Percentiles rank a stretch among this genome's conserved stretches.
phyloP scores from a whole-genome alignment of 1,140 invertebrate species.

The Metopolophium dirhodum region DNA sequence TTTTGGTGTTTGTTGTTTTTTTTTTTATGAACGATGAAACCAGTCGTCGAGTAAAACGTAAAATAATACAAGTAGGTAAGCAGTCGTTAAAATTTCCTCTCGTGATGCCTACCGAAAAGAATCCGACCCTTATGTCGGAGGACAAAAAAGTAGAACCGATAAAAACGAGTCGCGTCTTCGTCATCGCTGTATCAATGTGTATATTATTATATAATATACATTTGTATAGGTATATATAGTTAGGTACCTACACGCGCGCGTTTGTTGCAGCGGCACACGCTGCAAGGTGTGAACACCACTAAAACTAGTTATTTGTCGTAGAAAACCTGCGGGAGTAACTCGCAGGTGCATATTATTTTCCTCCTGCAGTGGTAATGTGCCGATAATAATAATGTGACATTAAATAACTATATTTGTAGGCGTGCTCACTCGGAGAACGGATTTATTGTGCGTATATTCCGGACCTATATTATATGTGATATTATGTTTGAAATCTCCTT shows the following conservation, averaged over 20 bases:
- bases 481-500: background rate
- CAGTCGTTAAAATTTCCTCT: background rate
- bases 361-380: background rate
- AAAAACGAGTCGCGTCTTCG: constrained; percentile 18
- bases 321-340: background rate
- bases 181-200: background rate
- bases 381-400: background rate
- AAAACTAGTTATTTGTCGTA: constrained; percentile 23
- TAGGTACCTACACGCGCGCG: background rate
- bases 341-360: background rate
- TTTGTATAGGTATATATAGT: background rate
- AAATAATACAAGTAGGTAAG: background rate
- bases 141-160: background rate
- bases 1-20: background rate
- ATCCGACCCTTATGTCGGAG: background rate
- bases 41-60: constrained; percentile 8
- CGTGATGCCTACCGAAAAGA: background rate
- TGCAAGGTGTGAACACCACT: constrained; percentile 34
- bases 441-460: background rate
- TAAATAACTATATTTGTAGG: background rate
- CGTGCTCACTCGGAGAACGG: background rate
- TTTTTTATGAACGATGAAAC: background rate
- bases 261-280: background rate
- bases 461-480: too few species aligned
- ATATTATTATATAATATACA: background rate